Percentiles rank a stretch among this genome's conserved stretches.
Conservation (phyloP, 1,140 invertebrate species). For the Lepidostoma basale region DNA sequence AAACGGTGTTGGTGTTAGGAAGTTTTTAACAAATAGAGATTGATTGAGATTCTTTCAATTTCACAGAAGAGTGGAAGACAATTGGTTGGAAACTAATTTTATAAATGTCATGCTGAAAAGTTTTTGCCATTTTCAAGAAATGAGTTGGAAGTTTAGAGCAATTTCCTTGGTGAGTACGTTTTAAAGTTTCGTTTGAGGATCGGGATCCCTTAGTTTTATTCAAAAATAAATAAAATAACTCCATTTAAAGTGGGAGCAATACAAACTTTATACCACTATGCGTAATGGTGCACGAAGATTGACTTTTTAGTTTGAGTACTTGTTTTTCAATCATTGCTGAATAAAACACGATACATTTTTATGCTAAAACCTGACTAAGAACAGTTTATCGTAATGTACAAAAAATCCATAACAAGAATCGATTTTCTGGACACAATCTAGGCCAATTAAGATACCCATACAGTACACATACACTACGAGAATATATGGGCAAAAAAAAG, state of each 20-base stretch:
- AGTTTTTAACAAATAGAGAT: constrained; percentile 1
- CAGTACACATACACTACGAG: neutral
- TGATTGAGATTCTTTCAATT: neutral
- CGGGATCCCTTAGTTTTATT: neutral
- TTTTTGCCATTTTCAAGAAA: neutral
- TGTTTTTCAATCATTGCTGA: too few relatives aligned
- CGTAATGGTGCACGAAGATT: neutral
- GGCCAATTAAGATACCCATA: too few relatives aligned
- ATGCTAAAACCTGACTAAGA: too few relatives aligned
- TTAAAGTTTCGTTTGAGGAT: constrained; percentile 1
- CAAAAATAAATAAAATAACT: neutral
- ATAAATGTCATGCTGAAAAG: constrained; percentile 3
- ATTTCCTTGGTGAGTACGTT: neutral
- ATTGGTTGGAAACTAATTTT: constrained; percentile 1
- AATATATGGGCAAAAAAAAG: neutral
- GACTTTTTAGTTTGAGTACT: constrained; percentile 1
- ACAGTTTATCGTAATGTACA: too few relatives aligned
- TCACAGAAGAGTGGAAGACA: neutral
- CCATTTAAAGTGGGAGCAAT: neutral
- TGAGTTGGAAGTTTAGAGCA: neutral
- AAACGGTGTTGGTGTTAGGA: too few relatives aligned
- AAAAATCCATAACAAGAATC: too few relatives aligned
- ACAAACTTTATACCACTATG: neutral
- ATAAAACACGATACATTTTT: too few relatives aligned
- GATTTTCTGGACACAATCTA: too few relatives aligned